Conservation (phyloP, 1,140 invertebrate genomes). For the Arion vulgaris region DNA sequence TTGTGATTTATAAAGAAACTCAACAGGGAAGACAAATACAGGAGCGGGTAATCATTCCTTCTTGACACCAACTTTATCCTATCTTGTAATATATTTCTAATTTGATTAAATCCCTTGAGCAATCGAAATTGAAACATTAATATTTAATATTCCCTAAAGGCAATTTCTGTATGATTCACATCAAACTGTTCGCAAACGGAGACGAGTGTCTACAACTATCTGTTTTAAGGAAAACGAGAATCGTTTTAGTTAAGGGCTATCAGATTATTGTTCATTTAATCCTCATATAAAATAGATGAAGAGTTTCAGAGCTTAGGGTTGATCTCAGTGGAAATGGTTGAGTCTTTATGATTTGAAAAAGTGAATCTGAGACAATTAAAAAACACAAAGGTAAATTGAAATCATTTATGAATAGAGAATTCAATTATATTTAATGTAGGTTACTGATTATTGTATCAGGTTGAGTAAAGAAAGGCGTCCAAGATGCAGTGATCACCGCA, state of each 20-base stretch:
- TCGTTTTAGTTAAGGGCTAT: neutral
- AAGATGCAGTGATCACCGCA: no score
- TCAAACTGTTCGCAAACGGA: neutral
- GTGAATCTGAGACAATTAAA: neutral
- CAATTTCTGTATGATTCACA: neutral
- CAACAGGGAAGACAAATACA: neutral
- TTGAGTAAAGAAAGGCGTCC: no score
- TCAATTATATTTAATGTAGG: no score
- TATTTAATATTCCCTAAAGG: neutral
- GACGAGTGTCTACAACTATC: neutral
- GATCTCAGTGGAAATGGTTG: neutral
- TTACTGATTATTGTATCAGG: no score
- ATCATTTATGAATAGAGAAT: no score
- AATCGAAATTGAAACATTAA: slow-evolving; percentile 9
- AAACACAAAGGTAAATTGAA: no score
- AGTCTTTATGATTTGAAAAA: neutral
- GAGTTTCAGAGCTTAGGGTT: neutral
- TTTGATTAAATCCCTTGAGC: neutral
- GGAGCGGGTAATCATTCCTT: neutral
- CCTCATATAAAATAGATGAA: slow-evolving; percentile 2
- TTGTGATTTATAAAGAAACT: neutral
- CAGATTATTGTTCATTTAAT: neutral
- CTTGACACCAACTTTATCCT: neutral
- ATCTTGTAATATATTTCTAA: neutral
- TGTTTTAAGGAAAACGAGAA: neutral